phyloP scores from a whole-genome alignment of 2,797 vertebrate species.

The Phalanger gymnotis region DNA sequence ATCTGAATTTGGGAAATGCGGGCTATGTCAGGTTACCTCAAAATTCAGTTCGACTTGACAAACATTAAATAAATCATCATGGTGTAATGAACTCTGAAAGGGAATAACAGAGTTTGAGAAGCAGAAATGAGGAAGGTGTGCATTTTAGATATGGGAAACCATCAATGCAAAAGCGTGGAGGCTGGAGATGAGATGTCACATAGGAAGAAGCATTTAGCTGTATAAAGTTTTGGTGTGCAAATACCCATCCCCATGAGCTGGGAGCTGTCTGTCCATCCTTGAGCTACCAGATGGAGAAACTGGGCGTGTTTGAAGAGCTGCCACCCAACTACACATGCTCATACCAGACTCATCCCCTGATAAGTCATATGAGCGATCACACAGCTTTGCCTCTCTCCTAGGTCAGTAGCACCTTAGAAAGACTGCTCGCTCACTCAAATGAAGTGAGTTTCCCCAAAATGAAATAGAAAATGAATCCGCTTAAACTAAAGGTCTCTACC shows the following conservation, averaged over 20 bases:
- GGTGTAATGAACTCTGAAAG: neutral
- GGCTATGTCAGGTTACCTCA: neutral
- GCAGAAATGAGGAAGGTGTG: neutral
- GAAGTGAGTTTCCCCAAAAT: no score
- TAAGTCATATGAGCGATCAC: neutral
- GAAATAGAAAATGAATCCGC: neutral
- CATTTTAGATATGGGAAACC: neutral
- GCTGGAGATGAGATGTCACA: neutral
- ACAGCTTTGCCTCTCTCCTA: neutral
- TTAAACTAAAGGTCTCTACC: neutral
- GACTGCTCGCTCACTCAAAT: neutral
- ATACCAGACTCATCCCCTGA: neutral
- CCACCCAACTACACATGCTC: neutral
- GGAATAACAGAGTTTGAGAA: neutral
- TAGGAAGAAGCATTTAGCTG: neutral
- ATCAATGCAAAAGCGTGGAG: neutral
- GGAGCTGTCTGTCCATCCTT: neutral
- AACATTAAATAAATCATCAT: neutral
- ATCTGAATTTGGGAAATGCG: neutral
- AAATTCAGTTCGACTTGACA: neutral
- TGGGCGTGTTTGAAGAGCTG: neutral
- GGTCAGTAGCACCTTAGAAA: neutral
- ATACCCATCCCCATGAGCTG: neutral
- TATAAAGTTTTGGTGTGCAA: neutral
- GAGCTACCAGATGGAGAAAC: neutral